Percentiles rank a stretch among this genome's conserved stretches.
These are phyloP conservation scores for Sitobion miscanthi DNA, from an alignment of 1,140 invertebrate species.

Conservation along the genomic window DNA sequence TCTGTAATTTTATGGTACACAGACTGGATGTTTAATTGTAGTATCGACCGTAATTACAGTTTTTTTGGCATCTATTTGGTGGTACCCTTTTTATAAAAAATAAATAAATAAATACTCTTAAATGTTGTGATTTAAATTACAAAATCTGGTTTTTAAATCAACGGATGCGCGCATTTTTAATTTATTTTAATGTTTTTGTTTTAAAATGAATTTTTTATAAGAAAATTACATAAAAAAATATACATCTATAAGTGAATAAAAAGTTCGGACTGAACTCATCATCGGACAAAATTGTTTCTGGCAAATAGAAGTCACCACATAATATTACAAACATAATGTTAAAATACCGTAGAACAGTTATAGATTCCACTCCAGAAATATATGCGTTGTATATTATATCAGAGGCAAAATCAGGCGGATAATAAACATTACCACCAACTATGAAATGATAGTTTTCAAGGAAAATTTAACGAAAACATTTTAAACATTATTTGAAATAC, in stretches of 20 bases:
- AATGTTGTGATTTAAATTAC: not conserved
- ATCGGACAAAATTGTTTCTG: not conserved
- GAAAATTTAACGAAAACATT: not conserved
- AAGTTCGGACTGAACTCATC: not conserved
- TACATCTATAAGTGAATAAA: not conserved
- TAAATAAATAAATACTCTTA: not conserved
- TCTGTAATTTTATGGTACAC: too few relatives aligned
- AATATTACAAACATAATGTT: not conserved
- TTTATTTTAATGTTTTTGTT: not conserved
- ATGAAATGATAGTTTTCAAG: not conserved
- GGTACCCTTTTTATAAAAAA: not conserved
- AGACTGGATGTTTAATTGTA: not conserved
- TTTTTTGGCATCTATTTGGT: not conserved
- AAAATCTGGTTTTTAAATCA: not conserved
- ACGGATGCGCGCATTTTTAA: not conserved
- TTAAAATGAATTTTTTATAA: not conserved
- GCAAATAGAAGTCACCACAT: not conserved
- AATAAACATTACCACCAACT: not conserved
- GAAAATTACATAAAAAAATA: not conserved
- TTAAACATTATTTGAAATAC: not conserved
- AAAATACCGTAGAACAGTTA: not conserved
- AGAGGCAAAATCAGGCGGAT: not conserved
- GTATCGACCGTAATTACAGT: not conserved
- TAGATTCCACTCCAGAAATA: not conserved
- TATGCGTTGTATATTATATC: not conserved